A percentile compares a stretch with the other conserved stretches of the same genome.
Evolutionary conservation across 2,888 invertebrate species (phyloP).

Genomic region (Aelia acuminata): DNA sequence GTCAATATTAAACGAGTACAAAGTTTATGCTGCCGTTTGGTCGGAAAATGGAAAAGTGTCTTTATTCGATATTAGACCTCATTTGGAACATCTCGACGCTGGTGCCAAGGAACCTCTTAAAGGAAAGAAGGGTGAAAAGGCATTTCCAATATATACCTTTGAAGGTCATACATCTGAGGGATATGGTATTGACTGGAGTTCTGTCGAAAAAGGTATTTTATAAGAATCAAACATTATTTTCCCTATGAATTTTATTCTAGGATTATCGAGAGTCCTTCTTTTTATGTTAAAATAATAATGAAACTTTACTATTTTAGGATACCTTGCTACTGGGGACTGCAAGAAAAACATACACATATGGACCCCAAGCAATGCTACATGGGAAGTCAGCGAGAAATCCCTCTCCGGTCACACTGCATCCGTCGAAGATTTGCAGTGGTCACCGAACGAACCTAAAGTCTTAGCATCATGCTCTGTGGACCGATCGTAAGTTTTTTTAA

Average conservation of each 20-base stretch:
- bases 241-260: too few species aligned
- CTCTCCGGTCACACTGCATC: slow-evolving; percentile 90
- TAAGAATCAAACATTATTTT: too few species aligned
- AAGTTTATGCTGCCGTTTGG: slow-evolving; percentile 91
- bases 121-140: slow-evolving; percentile 68
- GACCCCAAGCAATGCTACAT: slow-evolving; percentile 83
- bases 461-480: slow-evolving; percentile 91
- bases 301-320: slow-evolving; percentile 72
- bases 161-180: slow-evolving; percentile 95
- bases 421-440: slow-evolving; percentile 98
- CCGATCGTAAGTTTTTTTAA: slow-evolving; percentile 73
- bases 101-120: slow-evolving; percentile 63
- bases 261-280: too few species aligned
- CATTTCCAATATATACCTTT: slow-evolving; percentile 86
- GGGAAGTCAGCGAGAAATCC: slow-evolving; percentile 93
- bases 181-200: slow-evolving; percentile 95
- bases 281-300: too few species aligned
- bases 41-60: slow-evolving; percentile 94
- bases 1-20: slow-evolving; percentile 71
- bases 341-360: slow-evolving; percentile 94
- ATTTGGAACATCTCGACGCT: slow-evolving; percentile 83
- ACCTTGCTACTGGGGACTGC: slow-evolving; percentile 94
- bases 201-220: slow-evolving; percentile 79
- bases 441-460: slow-evolving; percentile 91
- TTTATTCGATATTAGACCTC: slow-evolving; percentile 90